A percentile compares a stretch with the other conserved stretches of the same genome.
These are phyloP conservation scores for Uria aalge DNA, from an alignment of 2,113 vertebrate genomes.

Conservation along the genomic window DNA sequence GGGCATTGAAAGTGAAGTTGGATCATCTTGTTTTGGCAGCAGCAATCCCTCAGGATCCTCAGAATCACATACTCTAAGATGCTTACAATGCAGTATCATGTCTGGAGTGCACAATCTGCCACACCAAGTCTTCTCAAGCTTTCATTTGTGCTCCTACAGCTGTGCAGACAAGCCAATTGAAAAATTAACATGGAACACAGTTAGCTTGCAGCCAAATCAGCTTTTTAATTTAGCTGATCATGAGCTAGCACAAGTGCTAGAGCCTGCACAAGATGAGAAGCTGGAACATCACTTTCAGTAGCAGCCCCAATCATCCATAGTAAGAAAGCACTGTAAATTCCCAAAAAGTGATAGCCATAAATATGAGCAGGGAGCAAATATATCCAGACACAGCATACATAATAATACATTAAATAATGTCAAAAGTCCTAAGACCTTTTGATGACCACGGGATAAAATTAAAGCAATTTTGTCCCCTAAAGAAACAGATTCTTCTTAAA, in stretches of 20 bases:
- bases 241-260: neutral
- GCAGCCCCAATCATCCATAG: neutral
- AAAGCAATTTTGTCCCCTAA: neutral
- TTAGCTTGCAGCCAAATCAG: neutral
- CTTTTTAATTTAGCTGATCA: neutral
- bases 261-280: neutral
- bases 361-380: neutral
- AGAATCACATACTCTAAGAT: neutral
- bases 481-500: neutral
- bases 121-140: neutral
- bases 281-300: neutral
- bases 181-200: neutral
- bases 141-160: neutral
- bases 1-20: neutral
- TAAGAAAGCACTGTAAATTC: neutral
- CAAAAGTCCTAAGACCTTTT: neutral
- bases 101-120: neutral
- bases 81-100: neutral
- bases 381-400: neutral
- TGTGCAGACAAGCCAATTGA: neutral
- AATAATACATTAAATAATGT: neutral
- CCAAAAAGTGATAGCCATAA: neutral
- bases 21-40: neutral
- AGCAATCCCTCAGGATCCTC: neutral
- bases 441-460: neutral